Conservation (phyloP, 2,888 invertebrate species). For the Agrenia bidenticulata region DNA sequence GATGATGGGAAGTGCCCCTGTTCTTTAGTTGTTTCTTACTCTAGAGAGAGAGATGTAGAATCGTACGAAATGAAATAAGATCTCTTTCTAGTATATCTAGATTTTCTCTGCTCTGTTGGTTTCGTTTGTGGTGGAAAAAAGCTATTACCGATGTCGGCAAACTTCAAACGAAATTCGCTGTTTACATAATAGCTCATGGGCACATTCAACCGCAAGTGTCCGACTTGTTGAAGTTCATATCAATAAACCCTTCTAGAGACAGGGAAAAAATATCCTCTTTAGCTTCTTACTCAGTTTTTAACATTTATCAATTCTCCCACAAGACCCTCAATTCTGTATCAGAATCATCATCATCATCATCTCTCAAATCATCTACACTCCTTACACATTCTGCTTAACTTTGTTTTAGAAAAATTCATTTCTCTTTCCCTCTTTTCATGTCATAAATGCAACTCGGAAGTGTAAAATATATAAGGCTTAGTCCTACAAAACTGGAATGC, state of each 20-base stretch:
- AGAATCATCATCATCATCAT: no score
- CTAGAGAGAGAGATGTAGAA: not conserved
- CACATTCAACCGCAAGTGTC: conserved; percentile 49
- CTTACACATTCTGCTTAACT: no score
- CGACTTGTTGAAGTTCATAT: conserved; percentile 44
- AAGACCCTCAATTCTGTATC: not conserved
- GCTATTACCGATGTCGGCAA: conserved; percentile 50
- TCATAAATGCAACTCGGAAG: no score
- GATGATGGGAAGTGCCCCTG: no score
- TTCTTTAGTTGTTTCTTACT: no score
- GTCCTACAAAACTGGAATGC: no score
- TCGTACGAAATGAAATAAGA: conserved; percentile 24
- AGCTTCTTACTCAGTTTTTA: conserved; percentile 21
- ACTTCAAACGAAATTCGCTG: conserved; percentile 47
- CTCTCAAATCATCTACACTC: no score
- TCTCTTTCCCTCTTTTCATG: no score
- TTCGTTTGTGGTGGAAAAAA: conserved; percentile 38
- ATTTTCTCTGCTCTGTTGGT: conserved; percentile 24
- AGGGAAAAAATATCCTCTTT: conserved; percentile 6
- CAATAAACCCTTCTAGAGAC: conserved; percentile 21
- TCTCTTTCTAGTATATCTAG: conserved; percentile 19
- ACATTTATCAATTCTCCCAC: conserved; percentile 16
- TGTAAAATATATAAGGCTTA: no score
- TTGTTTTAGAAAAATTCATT: no score
- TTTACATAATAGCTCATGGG: conserved; percentile 51